A percentile compares a stretch with the other conserved stretches of the same genome.
phyloP scores from a whole-genome alignment of 30 jellyfish, hydroid and myxozoan genomes.

The Cassiopea xamachana region DNA sequence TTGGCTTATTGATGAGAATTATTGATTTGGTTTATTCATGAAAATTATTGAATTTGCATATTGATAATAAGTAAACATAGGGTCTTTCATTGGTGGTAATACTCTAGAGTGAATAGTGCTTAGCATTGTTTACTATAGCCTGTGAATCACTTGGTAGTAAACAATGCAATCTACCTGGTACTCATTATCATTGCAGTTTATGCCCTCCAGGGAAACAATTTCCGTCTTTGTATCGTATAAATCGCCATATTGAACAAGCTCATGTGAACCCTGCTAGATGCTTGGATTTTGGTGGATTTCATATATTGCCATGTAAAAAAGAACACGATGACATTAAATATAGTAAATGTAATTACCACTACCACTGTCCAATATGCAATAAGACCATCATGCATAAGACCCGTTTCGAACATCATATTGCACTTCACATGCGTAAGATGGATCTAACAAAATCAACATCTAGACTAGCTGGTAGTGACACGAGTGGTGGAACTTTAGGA shows the following conservation, averaged over 20 bases:
- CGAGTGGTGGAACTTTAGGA: too few relatives aligned
- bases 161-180: background rate
- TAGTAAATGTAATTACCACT: background rate
- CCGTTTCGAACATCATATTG: background rate
- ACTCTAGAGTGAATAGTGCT: too few relatives aligned
- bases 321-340: background rate
- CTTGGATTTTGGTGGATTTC: background rate
- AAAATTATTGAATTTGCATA: too few relatives aligned
- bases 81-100: too few relatives aligned
- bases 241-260: background rate
- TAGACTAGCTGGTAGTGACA: background rate
- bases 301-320: constrained; percentile 3
- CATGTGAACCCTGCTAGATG: background rate
- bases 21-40: too few relatives aligned
- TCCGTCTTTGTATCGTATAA: background rate
- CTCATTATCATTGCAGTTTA: background rate
- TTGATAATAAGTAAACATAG: too few relatives aligned
- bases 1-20: too few relatives aligned
- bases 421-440: background rate
- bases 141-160: too few relatives aligned
- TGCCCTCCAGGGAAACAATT: background rate
- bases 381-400: background rate
- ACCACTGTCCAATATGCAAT: constrained; percentile 2
- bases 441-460: background rate
- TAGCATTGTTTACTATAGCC: too few relatives aligned